Percentiles rank a stretch among this genome's conserved stretches.
These are phyloP conservation scores for Suncus etruscus DNA, from an alignment of 2,113 vertebrate genomes.

Conservation along the genomic window DNA sequence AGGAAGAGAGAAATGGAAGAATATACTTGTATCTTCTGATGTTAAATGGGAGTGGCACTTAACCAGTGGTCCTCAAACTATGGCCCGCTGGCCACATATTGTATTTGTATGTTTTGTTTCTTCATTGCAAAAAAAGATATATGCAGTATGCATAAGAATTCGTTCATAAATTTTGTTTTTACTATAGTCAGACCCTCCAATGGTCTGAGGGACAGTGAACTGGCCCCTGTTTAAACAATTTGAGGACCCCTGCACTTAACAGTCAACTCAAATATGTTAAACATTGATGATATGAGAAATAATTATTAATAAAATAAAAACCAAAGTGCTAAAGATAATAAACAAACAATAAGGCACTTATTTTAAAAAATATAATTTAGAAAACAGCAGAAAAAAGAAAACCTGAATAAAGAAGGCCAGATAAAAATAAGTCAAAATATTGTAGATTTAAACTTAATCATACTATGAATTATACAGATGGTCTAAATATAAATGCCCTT, in stretches of 20 bases:
- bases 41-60: background rate
- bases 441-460: background rate
- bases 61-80: too few relatives aligned
- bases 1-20: background rate
- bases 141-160: too few relatives aligned
- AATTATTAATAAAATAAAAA: background rate
- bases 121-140: too few relatives aligned
- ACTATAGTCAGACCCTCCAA: too few relatives aligned
- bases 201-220: too few relatives aligned
- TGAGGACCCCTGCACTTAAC: too few relatives aligned
- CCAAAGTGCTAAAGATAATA: background rate
- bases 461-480: background rate
- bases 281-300: background rate
- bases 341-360: background rate
- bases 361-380: background rate
- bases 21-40: background rate
- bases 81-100: too few relatives aligned
- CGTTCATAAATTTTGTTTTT: too few relatives aligned
- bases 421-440: background rate
- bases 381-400: background rate
- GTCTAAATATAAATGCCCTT: background rate
- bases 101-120: too few relatives aligned
- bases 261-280: background rate
- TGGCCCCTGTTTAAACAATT: too few relatives aligned
- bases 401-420: background rate